These are phyloP conservation scores for Heterotilapia buettikoferi DNA, from an alignment of 2,113 vertebrate species.

Conservation along the genomic window DNA sequence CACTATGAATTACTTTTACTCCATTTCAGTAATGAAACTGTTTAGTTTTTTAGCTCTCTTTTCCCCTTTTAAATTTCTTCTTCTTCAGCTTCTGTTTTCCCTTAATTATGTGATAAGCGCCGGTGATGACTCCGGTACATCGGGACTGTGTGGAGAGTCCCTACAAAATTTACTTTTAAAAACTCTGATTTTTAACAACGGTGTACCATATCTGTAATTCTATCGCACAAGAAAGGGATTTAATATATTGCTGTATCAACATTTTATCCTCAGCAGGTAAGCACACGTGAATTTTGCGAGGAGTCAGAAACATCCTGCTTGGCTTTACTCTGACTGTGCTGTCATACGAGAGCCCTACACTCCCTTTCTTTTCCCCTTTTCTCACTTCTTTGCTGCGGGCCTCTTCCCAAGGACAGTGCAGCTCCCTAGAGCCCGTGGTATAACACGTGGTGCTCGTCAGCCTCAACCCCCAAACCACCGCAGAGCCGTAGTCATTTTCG, in stretches of 20 bases:
- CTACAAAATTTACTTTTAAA: not conserved
- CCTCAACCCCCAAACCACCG: slow-evolving; percentile 60
- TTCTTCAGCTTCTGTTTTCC: not conserved
- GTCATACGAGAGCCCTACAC: not conserved
- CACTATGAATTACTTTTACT: not conserved
- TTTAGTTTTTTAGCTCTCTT: not conserved
- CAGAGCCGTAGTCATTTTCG: slow-evolving; percentile 49
- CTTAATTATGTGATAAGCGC: not conserved
- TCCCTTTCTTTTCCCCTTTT: not conserved
- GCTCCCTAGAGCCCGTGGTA: slow-evolving; percentile 41
- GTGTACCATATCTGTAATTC: not conserved
- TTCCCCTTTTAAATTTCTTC: not conserved
- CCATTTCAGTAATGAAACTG: not conserved
- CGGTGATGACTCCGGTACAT: not conserved
- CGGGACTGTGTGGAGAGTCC: not conserved
- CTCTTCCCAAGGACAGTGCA: slow-evolving; percentile 70
- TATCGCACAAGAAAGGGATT: not conserved
- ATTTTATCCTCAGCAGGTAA: not conserved
- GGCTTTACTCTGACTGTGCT: slow-evolving; percentile 10
- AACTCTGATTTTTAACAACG: not conserved
- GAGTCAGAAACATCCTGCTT: not conserved
- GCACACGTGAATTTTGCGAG: not conserved
- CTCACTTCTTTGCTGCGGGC: slow-evolving; percentile 45
- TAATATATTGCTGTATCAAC: not conserved
- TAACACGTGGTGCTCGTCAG: slow-evolving; percentile 49